Base-by-base conservation (phyloP, 30 jellyfish, hydroid and myxozoan species). In the Hydractinia echinata region DNA sequence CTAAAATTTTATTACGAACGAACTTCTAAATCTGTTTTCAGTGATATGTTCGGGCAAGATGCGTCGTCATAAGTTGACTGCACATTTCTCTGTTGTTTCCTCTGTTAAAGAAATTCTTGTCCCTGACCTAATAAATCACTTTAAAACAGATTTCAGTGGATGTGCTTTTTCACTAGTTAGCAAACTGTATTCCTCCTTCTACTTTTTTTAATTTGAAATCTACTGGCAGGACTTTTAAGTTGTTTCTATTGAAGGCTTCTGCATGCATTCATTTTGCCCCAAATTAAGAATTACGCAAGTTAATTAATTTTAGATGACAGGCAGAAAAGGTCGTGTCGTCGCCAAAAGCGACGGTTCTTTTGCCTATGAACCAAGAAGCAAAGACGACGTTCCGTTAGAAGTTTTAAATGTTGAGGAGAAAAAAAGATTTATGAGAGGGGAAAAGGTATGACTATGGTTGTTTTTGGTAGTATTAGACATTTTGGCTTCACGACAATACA, bases 321-420 rank as follows among this genome's bases (percentile, higher is more conserved):
- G 99, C 5, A 73, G 99, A 66, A 94, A 94, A 72, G 97, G 96
- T n/a, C 94, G 99, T 10, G 77, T 94, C 4, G 76, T 94, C 13
- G 83, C 86, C 7, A 84, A 81, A 64, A 78, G 85, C 14, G 97
- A 94, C 79, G 97, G 97, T 13, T 67, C 92, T 8, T 89, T 85
- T 62, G 83, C 89, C 19, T 94, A 88, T 70, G 97, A 88, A 83
- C 89, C 99, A 18, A 77, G 99, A 51, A 79, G 94, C 70, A 88
- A 94, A 54, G 99, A 94, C 70, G 99, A 94, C 77, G 96, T 89
- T 13, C 96, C 99, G 5, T 85, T 94, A 13, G 99, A 94, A 69
- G 54, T 84, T 14, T 77, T 94, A 13, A 94, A 94, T 71, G 90
- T 94, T 15, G 91, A 96, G 5, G 99, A 94, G 61, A 88, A 89